Base-by-base conservation (phyloP, 92 coral and sea anemone species). In the Chrysogorgia sp. region DNA sequence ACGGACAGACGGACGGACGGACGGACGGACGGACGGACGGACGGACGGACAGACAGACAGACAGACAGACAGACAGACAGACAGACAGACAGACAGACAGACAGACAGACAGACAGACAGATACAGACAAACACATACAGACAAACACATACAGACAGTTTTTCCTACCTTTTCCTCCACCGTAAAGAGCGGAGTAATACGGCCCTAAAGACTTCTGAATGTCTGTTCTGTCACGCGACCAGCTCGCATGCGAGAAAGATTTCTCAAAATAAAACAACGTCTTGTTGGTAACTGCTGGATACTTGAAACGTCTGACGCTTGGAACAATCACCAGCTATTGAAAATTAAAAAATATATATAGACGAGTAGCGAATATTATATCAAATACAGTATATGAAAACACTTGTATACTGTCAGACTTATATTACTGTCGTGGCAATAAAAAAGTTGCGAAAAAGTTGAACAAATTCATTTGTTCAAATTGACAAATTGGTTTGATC, bases 301-400 rank as follows among this genome's bases (percentile, higher is more conserved):
- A 91, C 13, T 55, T 83, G 31, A 82, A 47, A 47, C 75, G 75
- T 7, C 86, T 23, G 17, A 93, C 76, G 14, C 83, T 63, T 17
- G 98, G 98, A 63, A 89, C 63, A 17, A 81, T n/a, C 19, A 91
- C 92, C 75, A 91, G 13, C 98, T 93, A 67, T 25, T 8, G n/a
- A 40, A 37, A 21, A 70, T 20, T 48, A 45, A 32, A 13, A 52
- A 22, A 25, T 58, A 26, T 29, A 14, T 56, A 55, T 57, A 34
- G 15, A 59, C 26, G 12, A 14, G 2, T 59, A 5, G 14, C 4
- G 32, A 59, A 59, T 45, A 9, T 9, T 45, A 45, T n/a, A n/a
- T n/a, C n/a, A n/a, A n/a, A n/a, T n/a, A n/a, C n/a, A n/a, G n/a
- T n/a, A n/a, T n/a, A n/a, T n/a, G n/a, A n/a, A n/a, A n/a, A n/a